Base-by-base conservation (phyloP, 2,888 invertebrate genomes). In the Sinohyriopsis cumingii region DNA sequence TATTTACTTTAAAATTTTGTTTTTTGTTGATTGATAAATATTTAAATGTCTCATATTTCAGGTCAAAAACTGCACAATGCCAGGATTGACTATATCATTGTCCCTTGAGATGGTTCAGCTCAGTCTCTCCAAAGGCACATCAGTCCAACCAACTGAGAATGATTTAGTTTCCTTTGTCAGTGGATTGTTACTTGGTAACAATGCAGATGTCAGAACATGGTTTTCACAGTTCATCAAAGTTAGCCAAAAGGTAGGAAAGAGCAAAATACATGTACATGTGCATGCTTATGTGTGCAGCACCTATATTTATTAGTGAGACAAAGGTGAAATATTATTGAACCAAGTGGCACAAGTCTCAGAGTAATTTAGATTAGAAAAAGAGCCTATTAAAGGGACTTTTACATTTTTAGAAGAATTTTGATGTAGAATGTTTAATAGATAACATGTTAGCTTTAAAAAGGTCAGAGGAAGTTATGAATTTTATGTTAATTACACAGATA, bases 161-260 rank as follows among this genome's bases (percentile, higher is more conserved):
- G 93, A 93, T 84, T 90, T 93, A 91, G 94, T 96, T 33, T 93
- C 95, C 4, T 96, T 96, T 90, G 93, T 97, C 73, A 96, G 96
- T 59, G 96, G 98, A 7, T 91, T 98, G 65, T 90, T 97, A 72
- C 92, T 98, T 61, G 97, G 98, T 22, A 96, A 95, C 85, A 97
- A 98, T 90, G 95, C 95, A 87, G 94, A 94, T 78, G 94, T 96
- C 5, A 92, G 97, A 84, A 94, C 94, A 68, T 98, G 98, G 98
- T 96, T 98, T 90, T 96, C 96, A 1, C 93, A 95, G 85, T 98
- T 96, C 87, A 93, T 98, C 63, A 93, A 97, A 70, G 95, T 95
- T 81, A 94, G 95, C 0, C 96, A 96, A 72, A 83, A 86, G 81
- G 87, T 87, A 72, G 76, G 63, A 15, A 25, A 6, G 19, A 6